Base-by-base conservation (phyloP, 2,888 invertebrate genomes). In the Caenorhabditis uteleia region DNA sequence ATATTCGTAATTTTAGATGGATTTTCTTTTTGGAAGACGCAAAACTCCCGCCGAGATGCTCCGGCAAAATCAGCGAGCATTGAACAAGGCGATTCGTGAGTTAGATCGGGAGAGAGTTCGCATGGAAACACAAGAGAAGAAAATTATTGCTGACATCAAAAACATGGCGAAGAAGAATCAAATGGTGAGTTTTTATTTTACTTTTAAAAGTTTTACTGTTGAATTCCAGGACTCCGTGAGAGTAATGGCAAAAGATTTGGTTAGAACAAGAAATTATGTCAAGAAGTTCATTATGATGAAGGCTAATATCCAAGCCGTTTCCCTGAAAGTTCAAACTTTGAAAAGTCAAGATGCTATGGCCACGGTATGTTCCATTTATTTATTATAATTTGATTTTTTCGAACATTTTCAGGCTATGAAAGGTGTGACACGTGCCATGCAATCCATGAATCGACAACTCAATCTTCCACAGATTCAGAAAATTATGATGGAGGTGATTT, bases 121-220 rank as follows among this genome's bases (percentile, higher is more conserved):
- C n/a, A 95, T 98, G 94, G 97, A 98, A 85, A 92, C 93, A 80
- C 95, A 97, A 84, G 98, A 99, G 84, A 98, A 98, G 85, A 98
- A 97, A 86, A 90, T 97, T 66, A 98, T 98, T 65, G 89, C 89
- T 0, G 98, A 98, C 83, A 98, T 98, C 68, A 98, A 98, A 85
- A 97, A 95, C 86, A 89, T 97, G 86, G 98, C 98, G 1, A 98
- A 98, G 84, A 93, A 94, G 83, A 95, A 95, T 14, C 98, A 98
- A 87, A 98, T 98, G 94, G 93, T 92, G 84, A 82, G 14, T 47
- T 33, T 42, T 31, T 50, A 5, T 18, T 29, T 10, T 20, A 10
- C 12, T 18, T 18, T 29, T 38, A 29, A 12, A 36, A 43, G 42
- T 34, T 26, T 12, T 43, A 25, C 4, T 39, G 27, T 46, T 12